Evolutionary conservation across 2,113 vertebrate species (phyloP), one percentile per base, ranked within the genome.

Genomic region (Tachuris rubrigastra): DNA sequence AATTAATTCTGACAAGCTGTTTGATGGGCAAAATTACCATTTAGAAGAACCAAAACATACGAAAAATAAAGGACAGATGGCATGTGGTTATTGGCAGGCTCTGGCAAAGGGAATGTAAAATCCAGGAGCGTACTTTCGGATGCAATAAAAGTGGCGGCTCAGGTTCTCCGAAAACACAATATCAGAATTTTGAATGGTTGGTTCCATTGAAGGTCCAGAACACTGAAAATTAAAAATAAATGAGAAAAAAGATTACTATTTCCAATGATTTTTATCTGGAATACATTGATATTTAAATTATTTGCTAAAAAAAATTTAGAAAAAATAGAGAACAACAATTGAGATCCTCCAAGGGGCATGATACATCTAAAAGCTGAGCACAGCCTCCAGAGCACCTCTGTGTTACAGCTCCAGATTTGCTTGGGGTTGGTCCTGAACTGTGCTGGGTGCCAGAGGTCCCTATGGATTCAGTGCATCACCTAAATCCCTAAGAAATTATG

Each of bases 151-250:
- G 97, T 99, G 98, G 50, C 98, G 98, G 96, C 98, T 99, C 96
- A 99, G 96, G 87, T 98, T 98, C 96, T 99, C 99, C 74, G 98
- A 99, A 97, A 99, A 98, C 74, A 99, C 98, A 94, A 99, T 93
- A 86, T 99, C 99, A 89, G 98, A 98, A 96, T 98, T 99, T 67
- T 98, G 97, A 97, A 99, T 99, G 63, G 99, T 99, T 85, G 99
- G 99, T 90, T 99, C 99, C 99, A 99, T 99, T 74, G 99, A 99
- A 73, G 99, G 99, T 97, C 99, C 99, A 87, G 99, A 99, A 97
- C 99, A 99, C 99, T 99, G 97, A 87, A 96, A 89, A 88, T 73
- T 42, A 56, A 95, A 93, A 89, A 93, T 47, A 95, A 95, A 79
- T 44, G 35, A 95, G 89, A 93, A 85, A 85, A 80, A 28, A 73